phyloP scores from a whole-genome alignment of 2,113 vertebrate genomes.

The Scortum barcoo region DNA sequence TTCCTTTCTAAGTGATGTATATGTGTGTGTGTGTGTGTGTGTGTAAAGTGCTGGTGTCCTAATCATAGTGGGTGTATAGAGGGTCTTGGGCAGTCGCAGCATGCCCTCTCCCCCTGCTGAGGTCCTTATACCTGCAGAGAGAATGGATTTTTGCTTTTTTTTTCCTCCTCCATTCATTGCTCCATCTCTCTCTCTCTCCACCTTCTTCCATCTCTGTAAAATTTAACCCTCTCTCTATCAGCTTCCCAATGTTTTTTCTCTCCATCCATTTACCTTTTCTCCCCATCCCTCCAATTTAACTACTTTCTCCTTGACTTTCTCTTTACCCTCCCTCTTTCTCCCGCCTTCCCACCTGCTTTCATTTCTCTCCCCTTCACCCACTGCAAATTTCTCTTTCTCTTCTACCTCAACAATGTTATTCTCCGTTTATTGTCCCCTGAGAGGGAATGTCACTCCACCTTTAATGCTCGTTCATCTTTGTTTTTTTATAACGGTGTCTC shows the following conservation, averaged over 20 bases:
- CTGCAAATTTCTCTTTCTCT: slow-evolving; percentile 12
- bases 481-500: slow-evolving; percentile 45
- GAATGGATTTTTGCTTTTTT: slow-evolving; percentile 68
- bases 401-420: slow-evolving; percentile 51
- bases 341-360: slow-evolving; percentile 31
- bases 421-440: slow-evolving; percentile 52
- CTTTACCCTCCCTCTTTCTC: slow-evolving; percentile 11
- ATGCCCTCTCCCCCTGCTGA: slow-evolving; percentile 48
- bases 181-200: neutral
- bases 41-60: slow-evolving; percentile 21
- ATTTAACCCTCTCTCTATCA: slow-evolving; percentile 18
- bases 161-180: slow-evolving; percentile 31
- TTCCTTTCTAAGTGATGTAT: slow-evolving; percentile 49
- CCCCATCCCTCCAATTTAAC: slow-evolving; percentile 35
- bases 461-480: slow-evolving; percentile 51
- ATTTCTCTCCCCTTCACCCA: slow-evolving; percentile 22
- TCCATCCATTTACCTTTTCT: slow-evolving; percentile 31
- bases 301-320: slow-evolving; percentile 37
- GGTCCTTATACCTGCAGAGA: slow-evolving; percentile 66
- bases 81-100: slow-evolving; percentile 47
- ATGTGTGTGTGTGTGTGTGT: slow-evolving; percentile 40
- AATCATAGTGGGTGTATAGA: slow-evolving; percentile 48
- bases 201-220: neutral
- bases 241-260: slow-evolving; percentile 28
- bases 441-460: slow-evolving; percentile 48